phyloP scores from a whole-genome alignment of 2,888 invertebrate genomes.

The Cephus pulcher region DNA sequence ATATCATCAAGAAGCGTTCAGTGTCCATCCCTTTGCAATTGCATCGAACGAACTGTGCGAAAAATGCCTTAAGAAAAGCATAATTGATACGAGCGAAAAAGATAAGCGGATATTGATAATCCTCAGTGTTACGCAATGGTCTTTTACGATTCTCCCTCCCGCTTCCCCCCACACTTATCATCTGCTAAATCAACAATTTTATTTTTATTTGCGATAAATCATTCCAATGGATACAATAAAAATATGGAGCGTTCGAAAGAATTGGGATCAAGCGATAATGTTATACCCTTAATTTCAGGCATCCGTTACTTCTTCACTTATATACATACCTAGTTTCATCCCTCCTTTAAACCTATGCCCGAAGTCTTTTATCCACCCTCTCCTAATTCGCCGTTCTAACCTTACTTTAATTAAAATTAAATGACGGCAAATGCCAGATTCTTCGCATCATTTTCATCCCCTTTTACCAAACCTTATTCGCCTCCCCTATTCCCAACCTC shows the following conservation, averaged over 20 bases:
- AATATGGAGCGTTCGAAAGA: slow-evolving; percentile 10
- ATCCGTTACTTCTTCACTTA: slow-evolving; percentile 35
- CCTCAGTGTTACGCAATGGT: no score
- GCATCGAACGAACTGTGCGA: neutral
- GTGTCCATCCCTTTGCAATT: neutral
- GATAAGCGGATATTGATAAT: neutral
- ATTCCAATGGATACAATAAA: slow-evolving; percentile 10
- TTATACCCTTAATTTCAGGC: slow-evolving; percentile 31
- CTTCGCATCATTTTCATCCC: slow-evolving; percentile 49
- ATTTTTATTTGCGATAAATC: no score
- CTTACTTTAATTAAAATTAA: slow-evolving; percentile 65
- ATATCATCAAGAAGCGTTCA: slow-evolving; percentile 28
- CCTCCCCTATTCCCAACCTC: slow-evolving; percentile 19
- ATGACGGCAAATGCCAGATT: slow-evolving; percentile 58
- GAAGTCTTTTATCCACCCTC: neutral
- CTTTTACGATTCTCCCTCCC: no score
- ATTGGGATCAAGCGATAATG: slow-evolving; percentile 9
- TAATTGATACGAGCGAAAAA: neutral
- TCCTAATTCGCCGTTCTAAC: slow-evolving; percentile 30
- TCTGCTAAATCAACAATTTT: no score
- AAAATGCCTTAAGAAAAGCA: neutral
- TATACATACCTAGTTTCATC: no score
- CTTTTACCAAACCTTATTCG: slow-evolving; percentile 19
- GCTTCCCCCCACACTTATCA: fast-evolving
- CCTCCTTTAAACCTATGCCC: neutral